phyloP scores from a whole-genome alignment of 1,140 invertebrate species.

The Luehdorfia chinensis region DNA sequence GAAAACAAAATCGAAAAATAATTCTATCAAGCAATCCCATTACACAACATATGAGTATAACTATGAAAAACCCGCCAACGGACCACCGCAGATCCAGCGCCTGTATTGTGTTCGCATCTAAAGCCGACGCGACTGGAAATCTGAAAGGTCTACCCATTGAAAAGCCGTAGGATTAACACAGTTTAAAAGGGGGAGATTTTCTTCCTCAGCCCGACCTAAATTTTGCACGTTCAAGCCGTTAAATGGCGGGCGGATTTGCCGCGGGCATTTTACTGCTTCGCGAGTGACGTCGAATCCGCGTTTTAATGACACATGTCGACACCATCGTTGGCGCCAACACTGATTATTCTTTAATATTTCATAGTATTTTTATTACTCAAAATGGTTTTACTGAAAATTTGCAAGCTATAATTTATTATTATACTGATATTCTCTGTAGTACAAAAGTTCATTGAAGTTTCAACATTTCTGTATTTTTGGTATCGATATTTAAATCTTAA shows the following conservation, averaged over 20 bases:
- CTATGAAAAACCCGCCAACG: slow-evolving; percentile 2
- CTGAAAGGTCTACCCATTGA: slow-evolving; percentile 38
- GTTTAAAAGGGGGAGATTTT: slow-evolving; percentile 39
- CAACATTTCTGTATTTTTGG: background rate
- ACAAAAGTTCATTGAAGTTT: background rate
- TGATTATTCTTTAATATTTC: slow-evolving; percentile 2
- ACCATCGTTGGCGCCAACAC: background rate
- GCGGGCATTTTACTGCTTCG: background rate
- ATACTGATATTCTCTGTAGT: background rate
- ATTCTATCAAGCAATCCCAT: background rate
- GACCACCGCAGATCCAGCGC: slow-evolving; percentile 8
- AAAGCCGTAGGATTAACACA: slow-evolving; percentile 41
- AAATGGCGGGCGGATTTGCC: background rate
- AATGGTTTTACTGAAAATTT: background rate
- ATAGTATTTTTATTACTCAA: background rate
- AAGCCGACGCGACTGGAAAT: slow-evolving; percentile 15
- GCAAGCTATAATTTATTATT: background rate
- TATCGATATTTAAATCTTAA: background rate
- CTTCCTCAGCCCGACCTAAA: slow-evolving; percentile 32
- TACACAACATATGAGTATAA: too few relatives aligned
- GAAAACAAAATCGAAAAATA: background rate
- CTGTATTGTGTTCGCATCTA: slow-evolving; percentile 24
- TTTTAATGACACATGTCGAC: slow-evolving; percentile 7
- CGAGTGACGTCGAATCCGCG: background rate
- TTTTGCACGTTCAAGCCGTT: slow-evolving; percentile 15